phyloP scores from a whole-genome alignment of 2,797 vertebrate genomes.

The Pantherophis vulpinus region DNA sequence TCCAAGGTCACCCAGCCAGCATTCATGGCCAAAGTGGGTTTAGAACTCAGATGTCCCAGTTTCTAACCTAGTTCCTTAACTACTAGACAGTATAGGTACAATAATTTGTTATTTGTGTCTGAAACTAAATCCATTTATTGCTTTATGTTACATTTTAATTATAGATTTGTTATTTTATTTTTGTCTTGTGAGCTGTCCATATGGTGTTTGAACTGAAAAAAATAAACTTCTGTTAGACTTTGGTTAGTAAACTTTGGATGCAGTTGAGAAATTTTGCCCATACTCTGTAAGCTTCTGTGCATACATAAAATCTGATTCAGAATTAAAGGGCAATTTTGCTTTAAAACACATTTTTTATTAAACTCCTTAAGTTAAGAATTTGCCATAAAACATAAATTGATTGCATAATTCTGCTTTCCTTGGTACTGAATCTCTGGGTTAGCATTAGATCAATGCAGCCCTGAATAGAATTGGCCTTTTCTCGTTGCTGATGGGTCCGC shows the following conservation, averaged over 20 bases:
- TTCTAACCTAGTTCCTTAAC: not conserved
- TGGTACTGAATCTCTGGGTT: not conserved
- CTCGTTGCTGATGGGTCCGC: too few species aligned
- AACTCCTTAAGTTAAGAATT: not conserved
- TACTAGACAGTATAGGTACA: not conserved
- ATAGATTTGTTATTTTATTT: not conserved
- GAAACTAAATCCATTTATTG: not conserved
- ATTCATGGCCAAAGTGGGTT: not conserved
- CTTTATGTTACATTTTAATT: not conserved
- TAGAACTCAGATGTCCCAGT: not conserved
- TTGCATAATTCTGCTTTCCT: not conserved
- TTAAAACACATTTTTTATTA: not conserved
- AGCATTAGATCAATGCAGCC: too few species aligned
- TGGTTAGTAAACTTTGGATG: not conserved
- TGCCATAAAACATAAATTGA: not conserved
- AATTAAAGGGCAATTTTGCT: not conserved
- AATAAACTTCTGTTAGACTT: not conserved
- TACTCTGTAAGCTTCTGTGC: not conserved
- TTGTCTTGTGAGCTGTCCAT: not conserved
- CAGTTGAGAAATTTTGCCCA: not conserved
- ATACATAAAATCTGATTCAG: not conserved
- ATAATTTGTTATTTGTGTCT: not conserved
- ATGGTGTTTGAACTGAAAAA: not conserved
- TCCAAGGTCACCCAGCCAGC: not conserved
- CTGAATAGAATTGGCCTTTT: not conserved